Base-by-base conservation (phyloP, 1,140 invertebrate genomes). In the Mycetomoellerius zeteki region DNA sequence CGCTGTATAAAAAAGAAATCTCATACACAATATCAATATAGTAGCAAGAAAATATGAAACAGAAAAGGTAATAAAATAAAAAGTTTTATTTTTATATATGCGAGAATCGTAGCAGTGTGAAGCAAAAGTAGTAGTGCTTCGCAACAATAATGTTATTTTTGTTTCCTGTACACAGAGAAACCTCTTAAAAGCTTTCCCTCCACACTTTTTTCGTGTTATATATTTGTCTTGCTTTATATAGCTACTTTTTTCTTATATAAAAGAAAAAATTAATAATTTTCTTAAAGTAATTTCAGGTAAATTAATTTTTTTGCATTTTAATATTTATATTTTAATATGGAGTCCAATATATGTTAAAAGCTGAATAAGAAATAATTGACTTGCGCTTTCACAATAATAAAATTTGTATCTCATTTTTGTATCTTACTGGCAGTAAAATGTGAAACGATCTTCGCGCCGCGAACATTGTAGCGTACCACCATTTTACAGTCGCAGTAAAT, bases 381-480 rank as follows among this genome's bases (percentile, higher is more conserved):
- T 58, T 24, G 21, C 3, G 8, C 4, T 65, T 65, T 33, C 3
- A 58, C 4, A 33, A 64, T 33, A 4, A 65, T n/a, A 33, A 30
- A 65, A 54, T 72, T 67, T 67, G n/a, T 67, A 47, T 67, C 33
- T 72, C 5, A 12, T 65, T 65, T n/a, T 21, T 72, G 54, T 1
- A 19, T 72, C 12, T 72, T 52, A 72, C 14, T 52, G 27, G 27
- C 52, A 8, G 12, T 21, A 56, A 75, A 75, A 50, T 47, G 43
- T 73, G 52, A 52, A 72, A 52, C 52, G 10, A 73, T 56, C 27
- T 56, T 54, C 0, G 8, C 21, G 24, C 12, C 30, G 30, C 30
- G 62, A 56, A 14, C 30, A 75, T 75, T 58, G 30, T 58, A 58
- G n/a, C 16, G 58, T 37, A 75, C 12, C 50, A n/a, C 52, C 72